Evolutionary conservation across 2,797 vertebrate species (phyloP).

Genomic region (Pseudomugil gertrudae): DNA sequence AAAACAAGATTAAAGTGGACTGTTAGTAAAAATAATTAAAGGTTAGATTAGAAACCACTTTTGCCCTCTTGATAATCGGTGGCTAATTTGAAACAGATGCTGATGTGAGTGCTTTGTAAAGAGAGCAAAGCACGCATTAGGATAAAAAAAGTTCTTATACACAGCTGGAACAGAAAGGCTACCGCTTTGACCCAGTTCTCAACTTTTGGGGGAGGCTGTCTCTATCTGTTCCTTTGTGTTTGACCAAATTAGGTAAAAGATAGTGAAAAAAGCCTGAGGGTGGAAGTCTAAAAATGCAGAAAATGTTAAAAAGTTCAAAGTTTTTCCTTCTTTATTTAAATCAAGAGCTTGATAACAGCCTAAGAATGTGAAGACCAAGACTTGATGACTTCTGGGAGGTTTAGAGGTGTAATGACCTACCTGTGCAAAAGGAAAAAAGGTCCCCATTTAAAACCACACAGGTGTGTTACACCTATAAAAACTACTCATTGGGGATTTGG

Average conservation of each 20-base stretch:
- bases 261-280: not conserved
- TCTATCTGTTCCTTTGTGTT: conserved; percentile 1
- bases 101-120: conserved; percentile 45
- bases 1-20: conserved; percentile 57
- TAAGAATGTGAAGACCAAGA: not conserved
- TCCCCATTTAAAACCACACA: not conserved
- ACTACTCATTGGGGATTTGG: too few species aligned
- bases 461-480: not conserved
- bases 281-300: not conserved
- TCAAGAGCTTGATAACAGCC: not conserved
- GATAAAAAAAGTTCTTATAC: conserved; percentile 31
- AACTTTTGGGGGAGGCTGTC: conserved; percentile 29
- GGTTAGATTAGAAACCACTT: conserved; percentile 55
- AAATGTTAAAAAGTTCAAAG: not conserved
- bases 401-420: not conserved
- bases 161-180: conserved; percentile 40
- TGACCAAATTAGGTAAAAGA: not conserved
- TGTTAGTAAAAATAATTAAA: conserved; percentile 64
- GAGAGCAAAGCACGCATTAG: conserved; percentile 42
- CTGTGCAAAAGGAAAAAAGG: not conserved
- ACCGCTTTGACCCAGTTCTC: conserved; percentile 51
- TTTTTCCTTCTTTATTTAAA: not conserved
- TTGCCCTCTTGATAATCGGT: conserved; percentile 52
- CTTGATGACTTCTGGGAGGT: not conserved
- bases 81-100: conserved; percentile 76